Conservation (phyloP, 1,140 invertebrate species). For the Musca vetustissima region DNA sequence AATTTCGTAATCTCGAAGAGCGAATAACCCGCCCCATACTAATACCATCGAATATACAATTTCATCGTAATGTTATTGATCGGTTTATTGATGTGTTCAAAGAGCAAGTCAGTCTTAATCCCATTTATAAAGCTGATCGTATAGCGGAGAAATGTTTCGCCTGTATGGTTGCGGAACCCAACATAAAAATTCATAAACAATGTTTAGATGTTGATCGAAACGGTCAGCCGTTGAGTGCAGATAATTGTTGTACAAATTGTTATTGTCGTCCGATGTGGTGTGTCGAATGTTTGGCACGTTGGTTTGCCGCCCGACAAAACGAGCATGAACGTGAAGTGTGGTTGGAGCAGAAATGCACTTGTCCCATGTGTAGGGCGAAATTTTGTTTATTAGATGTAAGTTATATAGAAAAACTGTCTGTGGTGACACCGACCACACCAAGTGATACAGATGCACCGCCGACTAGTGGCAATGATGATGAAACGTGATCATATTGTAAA, state of each 20-base stretch:
- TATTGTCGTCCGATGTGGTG: conserved; percentile 88
- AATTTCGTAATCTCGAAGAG: conserved; percentile 79
- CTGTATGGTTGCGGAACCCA: conserved; percentile 78
- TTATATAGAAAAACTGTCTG: conserved; percentile 35
- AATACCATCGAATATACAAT: conserved; percentile 75
- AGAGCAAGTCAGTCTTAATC: conserved; percentile 73
- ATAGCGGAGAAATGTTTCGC: conserved; percentile 83
- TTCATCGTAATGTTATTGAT: conserved; percentile 79
- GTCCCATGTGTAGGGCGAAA: conserved; percentile 81
- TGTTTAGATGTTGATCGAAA: conserved; percentile 61
- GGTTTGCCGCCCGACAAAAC: conserved; percentile 86
- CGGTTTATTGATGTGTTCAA: conserved; percentile 83
- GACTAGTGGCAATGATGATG: background rate
- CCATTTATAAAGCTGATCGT: conserved; percentile 66
- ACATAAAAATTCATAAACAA: conserved; percentile 78
- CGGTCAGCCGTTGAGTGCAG: conserved; percentile 41
- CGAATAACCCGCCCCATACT: conserved; percentile 72
- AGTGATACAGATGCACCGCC: background rate
- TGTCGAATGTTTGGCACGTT: conserved; percentile 80
- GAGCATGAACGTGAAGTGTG: conserved; percentile 72
- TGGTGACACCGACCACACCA: background rate
- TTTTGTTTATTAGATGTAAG: conserved; percentile 88
- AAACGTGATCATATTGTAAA: conserved; percentile 13
- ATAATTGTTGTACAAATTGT: conserved; percentile 59
- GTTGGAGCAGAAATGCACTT: conserved; percentile 83